Percentiles rank a stretch among this genome's conserved stretches.
phyloP scores from a whole-genome alignment of 2,113 vertebrate genomes.

The Epinephelus fuscoguttatus region DNA sequence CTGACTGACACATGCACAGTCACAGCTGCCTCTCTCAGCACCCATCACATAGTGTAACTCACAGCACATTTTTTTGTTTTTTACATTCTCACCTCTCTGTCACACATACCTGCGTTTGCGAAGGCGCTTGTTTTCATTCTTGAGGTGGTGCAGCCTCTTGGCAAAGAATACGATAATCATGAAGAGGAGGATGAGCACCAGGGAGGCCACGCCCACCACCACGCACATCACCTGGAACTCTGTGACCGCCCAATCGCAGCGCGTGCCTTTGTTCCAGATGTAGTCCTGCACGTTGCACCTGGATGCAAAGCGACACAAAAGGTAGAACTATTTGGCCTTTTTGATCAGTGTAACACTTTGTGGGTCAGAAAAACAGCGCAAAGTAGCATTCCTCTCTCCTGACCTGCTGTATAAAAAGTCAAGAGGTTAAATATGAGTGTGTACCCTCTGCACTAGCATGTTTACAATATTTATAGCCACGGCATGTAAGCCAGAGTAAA shows the following conservation, averaged over 20 bases:
- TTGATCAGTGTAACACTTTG: not conserved
- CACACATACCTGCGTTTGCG: constrained; percentile 92
- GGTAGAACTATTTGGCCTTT: not conserved
- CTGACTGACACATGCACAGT: no score
- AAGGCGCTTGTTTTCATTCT: constrained; percentile 94
- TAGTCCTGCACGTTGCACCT: constrained; percentile 98
- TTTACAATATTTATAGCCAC: constrained; percentile 31
- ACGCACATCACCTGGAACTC: constrained; percentile 98
- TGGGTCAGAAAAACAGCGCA: not conserved
- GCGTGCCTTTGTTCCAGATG: constrained; percentile 97
- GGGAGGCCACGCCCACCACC: constrained; percentile 90
- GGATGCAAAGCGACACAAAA: constrained; percentile 19
- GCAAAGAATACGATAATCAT: constrained; percentile 98
- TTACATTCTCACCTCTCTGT: not conserved
- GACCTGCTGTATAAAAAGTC: not conserved
- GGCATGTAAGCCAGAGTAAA: constrained; percentile 20
- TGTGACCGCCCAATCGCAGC: constrained; percentile 94
- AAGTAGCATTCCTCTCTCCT: not conserved
- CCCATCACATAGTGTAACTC: not conserved
- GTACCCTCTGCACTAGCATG: not conserved
- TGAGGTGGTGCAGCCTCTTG: constrained; percentile 96
- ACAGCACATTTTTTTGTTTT: constrained; percentile 11
- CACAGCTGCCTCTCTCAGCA: not conserved
- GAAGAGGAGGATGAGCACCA: constrained; percentile 92
- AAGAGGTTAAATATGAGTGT: constrained; percentile 17